Evolutionary conservation across 2,113 vertebrate species (phyloP).

Genomic region (Centropus bengalensis): DNA sequence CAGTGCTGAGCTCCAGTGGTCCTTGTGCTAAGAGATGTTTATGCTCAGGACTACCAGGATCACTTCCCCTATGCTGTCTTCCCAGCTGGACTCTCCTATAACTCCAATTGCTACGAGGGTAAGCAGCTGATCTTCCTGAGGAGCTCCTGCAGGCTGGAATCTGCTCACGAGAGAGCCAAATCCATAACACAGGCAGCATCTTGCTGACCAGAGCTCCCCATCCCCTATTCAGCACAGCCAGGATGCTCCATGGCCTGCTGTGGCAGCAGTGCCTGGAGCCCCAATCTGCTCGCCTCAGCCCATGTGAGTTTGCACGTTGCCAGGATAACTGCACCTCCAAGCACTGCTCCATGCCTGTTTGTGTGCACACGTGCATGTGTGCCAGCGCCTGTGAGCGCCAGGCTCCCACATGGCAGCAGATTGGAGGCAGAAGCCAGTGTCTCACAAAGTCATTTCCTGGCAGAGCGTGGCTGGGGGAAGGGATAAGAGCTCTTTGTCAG

Average conservation of each 20-base stretch:
- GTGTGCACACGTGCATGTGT: background rate
- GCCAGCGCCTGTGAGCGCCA: background rate
- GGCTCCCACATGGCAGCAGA: conserved; percentile 40
- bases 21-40: background rate
- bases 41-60: background rate
- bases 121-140: background rate
- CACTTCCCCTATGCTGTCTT: background rate
- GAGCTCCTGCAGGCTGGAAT: background rate
- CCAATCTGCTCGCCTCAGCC: background rate
- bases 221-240: background rate
- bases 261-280: background rate
- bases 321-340: background rate
- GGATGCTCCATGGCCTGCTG: background rate
- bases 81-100: background rate
- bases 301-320: background rate
- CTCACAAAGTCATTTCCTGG: conserved; percentile 44
- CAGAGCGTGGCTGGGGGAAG: conserved; percentile 19
- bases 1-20: background rate
- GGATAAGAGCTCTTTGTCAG: conserved; percentile 12
- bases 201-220: background rate
- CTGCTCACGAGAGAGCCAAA: background rate
- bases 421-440: background rate
- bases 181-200: background rate
- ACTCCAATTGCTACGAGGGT: background rate
- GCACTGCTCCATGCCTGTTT: background rate